Evolutionary conservation across 1,140 invertebrate genomes (phyloP), one percentile per base, ranked within the genome.

Genomic region (Drosophila erecta): DNA sequence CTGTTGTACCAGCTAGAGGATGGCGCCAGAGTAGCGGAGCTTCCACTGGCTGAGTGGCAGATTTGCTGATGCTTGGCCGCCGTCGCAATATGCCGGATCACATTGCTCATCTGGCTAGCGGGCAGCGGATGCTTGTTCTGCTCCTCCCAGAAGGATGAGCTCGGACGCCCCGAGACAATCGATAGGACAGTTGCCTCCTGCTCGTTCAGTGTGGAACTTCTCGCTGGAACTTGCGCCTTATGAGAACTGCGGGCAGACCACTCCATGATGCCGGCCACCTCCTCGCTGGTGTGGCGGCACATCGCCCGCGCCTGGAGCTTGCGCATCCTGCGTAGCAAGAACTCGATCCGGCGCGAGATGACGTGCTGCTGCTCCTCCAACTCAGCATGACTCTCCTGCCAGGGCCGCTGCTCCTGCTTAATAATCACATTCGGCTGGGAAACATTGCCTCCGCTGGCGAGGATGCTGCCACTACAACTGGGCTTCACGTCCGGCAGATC

Each of bases 261-360:
- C 86, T 96, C 95, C 85, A 97, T 93, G 58, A 97, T 94, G 57
- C 95, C 94, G 14, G 94, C 94, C 2, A 96, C 94, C 91, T 98
- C 96, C 60, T 96, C 95, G 53, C 95, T 95, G 24, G 95, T 93
- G 89, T 97, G 96, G 51, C 94, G 94, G 12, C 96, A 96, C 71
- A 97, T 93, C 15, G 95, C 93, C 51, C 94, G 93, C 0, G 95
- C 94, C 91, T 98, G 96, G 7, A 97, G 91, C 83, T 97, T 96
- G 1, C 95, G 93, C 38, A 97, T 92, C 46, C 97, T 93, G 58
- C 96, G 93, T 73, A 96, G 77, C 51, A 98, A 91, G 87, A 95
- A 95, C 4, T 96, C 95, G 56, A 95, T 94, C 73, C 95, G 93
- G 20, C 95, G 93, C 76, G 96, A 94, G 27, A 96, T 92, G 43